Conservation (phyloP, 2,888 invertebrate genomes). For the Melikaiella ostensackeni region DNA sequence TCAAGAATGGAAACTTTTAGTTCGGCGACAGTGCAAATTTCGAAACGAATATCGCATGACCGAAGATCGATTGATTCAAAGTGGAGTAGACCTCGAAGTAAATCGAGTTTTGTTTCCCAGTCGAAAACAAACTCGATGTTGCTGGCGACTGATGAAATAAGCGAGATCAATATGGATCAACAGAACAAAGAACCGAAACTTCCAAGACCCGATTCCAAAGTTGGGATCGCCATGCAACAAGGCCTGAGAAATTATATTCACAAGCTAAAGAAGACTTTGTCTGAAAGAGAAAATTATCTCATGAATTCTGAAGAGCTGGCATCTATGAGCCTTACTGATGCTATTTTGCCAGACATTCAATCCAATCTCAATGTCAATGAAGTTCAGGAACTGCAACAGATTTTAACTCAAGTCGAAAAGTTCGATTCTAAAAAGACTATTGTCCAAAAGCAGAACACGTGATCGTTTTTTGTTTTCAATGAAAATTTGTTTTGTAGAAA, state of each 20-base stretch:
- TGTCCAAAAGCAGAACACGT: not conserved
- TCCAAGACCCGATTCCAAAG: constrained; percentile 56
- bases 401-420: constrained; percentile 51
- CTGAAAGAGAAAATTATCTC: constrained; percentile 47
- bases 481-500: not conserved
- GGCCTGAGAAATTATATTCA: constrained; percentile 62
- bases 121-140: constrained; percentile 16
- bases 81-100: constrained; percentile 5
- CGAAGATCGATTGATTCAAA: not conserved
- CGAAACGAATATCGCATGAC: constrained; percentile 13
- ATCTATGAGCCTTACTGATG: constrained; percentile 60
- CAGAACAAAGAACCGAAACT: constrained; percentile 45
- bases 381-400: constrained; percentile 56
- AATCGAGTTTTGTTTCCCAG: constrained; percentile 6
- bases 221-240: constrained; percentile 56
- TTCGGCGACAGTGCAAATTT: constrained; percentile 15
- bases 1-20: constrained; percentile 20
- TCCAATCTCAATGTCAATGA: constrained; percentile 56
- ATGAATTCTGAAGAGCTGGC: constrained; percentile 55
- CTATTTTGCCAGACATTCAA: constrained; percentile 58
- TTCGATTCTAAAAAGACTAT: not conserved
- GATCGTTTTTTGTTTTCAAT: not conserved
- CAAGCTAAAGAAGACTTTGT: constrained; percentile 58
- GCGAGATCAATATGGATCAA: not conserved
- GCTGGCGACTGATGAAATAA: not conserved